Evolutionary conservation across 2,113 vertebrate genomes (phyloP).

Genomic region (Megalops atlanticus): DNA sequence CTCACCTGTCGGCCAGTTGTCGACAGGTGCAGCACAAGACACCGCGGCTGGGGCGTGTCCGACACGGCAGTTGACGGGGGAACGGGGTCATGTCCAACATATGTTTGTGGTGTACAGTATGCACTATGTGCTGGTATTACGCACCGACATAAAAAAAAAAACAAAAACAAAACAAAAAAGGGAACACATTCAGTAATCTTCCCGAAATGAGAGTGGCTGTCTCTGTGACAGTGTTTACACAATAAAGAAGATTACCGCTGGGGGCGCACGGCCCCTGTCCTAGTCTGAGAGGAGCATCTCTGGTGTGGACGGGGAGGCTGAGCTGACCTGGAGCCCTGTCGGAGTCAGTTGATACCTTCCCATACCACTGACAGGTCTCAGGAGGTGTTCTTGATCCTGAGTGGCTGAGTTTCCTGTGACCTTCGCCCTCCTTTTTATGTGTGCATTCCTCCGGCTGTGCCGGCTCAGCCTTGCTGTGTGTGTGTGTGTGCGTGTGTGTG

Average conservation of each 20-base stretch:
- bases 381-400: slow-evolving; percentile 40
- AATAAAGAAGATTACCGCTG: neutral
- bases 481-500: neutral
- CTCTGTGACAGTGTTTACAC: neutral
- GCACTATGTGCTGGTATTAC: too few relatives aligned
- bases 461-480: slow-evolving; percentile 28
- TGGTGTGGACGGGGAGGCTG: neutral
- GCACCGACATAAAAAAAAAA: too few relatives aligned
- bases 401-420: slow-evolving; percentile 57
- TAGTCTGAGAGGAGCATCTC: neutral
- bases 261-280: neutral
- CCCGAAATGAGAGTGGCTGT: too few relatives aligned
- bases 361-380: slow-evolving; percentile 33
- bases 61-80: too few relatives aligned
- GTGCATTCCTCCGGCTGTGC: slow-evolving; percentile 37
- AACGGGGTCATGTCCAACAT: too few relatives aligned
- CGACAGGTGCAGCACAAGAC: too few relatives aligned
- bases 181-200: too few relatives aligned
- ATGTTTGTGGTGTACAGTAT: too few relatives aligned
- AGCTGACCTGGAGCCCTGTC: slow-evolving; percentile 18
- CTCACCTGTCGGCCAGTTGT: neutral
- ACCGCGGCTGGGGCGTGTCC: too few relatives aligned
- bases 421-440: slow-evolving; percentile 52
- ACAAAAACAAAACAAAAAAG: too few relatives aligned
- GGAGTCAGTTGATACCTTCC: slow-evolving; percentile 22